These are phyloP conservation scores for Hippocampus abdominalis DNA, from an alignment of 2,113 vertebrate species.

Conservation along the genomic window DNA sequence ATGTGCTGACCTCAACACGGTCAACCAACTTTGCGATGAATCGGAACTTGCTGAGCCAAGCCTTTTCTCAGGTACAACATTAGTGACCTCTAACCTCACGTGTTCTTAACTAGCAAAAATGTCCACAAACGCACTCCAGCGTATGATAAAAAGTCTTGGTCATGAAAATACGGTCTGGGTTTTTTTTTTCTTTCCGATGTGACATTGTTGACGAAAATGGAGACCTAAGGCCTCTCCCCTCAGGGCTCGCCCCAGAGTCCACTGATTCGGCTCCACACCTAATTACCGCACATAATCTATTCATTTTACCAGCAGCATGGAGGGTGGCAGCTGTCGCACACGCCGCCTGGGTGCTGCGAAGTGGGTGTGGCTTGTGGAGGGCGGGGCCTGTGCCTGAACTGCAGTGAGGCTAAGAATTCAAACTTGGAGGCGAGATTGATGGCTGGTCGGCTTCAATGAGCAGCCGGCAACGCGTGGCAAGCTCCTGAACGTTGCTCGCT, in stretches of 20 bases:
- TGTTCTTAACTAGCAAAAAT: not conserved
- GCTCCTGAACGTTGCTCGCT: constrained; percentile 8
- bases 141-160: too few species aligned
- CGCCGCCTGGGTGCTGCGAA: constrained; percentile 46
- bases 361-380: constrained; percentile 14
- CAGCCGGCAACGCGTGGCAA: constrained; percentile 9
- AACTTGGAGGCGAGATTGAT: constrained; percentile 28
- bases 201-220: constrained; percentile 25
- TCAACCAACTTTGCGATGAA: too few species aligned
- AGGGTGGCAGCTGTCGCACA: constrained; percentile 95
- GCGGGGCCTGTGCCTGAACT: constrained; percentile 25
- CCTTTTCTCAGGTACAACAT: too few species aligned
- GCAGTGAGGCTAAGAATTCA: constrained; percentile 29
- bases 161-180: too few species aligned
- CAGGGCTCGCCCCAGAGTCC: constrained; percentile 89
- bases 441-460: constrained; percentile 4
- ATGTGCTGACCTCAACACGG: too few species aligned
- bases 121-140: too few species aligned
- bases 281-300: constrained; percentile 99
- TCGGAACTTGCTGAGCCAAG: too few species aligned
- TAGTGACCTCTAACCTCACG: not conserved
- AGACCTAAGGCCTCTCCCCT: constrained; percentile 20
- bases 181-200: constrained; percentile 38
- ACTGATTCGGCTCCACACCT: constrained; percentile 99
- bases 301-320: constrained; percentile 96